phyloP scores from a whole-genome alignment of 2,113 vertebrate genomes.

The Platichthys flesus region DNA sequence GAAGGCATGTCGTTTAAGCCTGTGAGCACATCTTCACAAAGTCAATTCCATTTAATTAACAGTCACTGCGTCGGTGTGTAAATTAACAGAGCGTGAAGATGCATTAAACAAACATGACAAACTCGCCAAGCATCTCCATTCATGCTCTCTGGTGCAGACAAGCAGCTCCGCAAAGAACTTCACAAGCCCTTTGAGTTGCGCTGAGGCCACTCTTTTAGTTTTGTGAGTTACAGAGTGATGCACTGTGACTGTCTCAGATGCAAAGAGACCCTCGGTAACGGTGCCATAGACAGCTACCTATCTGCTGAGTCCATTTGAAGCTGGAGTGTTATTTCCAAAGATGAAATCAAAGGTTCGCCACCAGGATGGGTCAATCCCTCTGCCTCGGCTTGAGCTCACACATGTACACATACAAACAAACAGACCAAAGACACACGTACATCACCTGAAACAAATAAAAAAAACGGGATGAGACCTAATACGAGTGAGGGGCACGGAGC shows the following conservation, averaged over 20 bases:
- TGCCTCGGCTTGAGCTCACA: slow-evolving; percentile 14
- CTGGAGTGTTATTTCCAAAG: slow-evolving; percentile 55
- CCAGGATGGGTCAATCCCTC: slow-evolving; percentile 32
- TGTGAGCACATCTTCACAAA: not conserved
- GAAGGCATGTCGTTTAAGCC: slow-evolving; percentile 20
- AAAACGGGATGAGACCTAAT: not conserved
- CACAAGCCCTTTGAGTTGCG: slow-evolving; percentile 24
- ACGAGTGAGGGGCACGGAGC: not conserved
- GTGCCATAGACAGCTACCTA: slow-evolving; percentile 58
- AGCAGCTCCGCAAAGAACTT: slow-evolving; percentile 5
- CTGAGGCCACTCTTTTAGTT: slow-evolving; percentile 35
- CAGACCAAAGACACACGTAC: slow-evolving; percentile 1
- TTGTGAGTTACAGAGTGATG: slow-evolving; percentile 27
- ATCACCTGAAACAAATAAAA: slow-evolving; percentile 10
- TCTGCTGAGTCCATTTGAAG: slow-evolving; percentile 66
- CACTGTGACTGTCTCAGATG: slow-evolving; percentile 38
- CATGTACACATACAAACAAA: not conserved
- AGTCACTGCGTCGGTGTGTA: not conserved
- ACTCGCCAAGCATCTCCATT: slow-evolving; percentile 27
- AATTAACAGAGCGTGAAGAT: slow-evolving; percentile 35
- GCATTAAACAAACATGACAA: slow-evolving; percentile 30
- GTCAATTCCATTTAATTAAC: slow-evolving; percentile 44
- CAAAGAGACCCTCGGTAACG: slow-evolving; percentile 50
- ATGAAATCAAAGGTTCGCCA: slow-evolving; percentile 59
- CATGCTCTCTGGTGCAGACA: not conserved